Conservation (phyloP, 1,140 invertebrate species). For the Mactra quadrangularis region DNA sequence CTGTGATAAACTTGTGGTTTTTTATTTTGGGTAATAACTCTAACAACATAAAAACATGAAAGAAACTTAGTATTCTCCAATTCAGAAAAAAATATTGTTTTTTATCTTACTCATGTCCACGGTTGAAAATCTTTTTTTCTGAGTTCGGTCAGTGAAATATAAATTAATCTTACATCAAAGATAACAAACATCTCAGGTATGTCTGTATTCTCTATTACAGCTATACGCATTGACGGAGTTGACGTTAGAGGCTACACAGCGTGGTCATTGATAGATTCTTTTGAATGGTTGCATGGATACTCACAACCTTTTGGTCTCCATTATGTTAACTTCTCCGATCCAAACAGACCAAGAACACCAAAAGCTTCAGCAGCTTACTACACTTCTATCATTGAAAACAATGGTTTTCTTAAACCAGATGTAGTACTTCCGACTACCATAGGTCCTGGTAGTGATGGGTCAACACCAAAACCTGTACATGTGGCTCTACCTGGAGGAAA, state of each 20-base stretch:
- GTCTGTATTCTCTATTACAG: conserved; percentile 40
- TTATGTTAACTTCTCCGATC: conserved; percentile 89
- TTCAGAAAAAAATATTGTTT: background rate
- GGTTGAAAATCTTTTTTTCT: too few relatives aligned
- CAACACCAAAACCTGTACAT: background rate
- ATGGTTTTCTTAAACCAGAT: conserved; percentile 67
- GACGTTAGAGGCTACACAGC: conserved; percentile 88
- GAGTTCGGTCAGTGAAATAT: too few relatives aligned
- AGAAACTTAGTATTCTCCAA: too few relatives aligned
- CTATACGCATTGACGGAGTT: conserved; percentile 86
- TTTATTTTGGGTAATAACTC: too few relatives aligned
- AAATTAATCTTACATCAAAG: too few relatives aligned
- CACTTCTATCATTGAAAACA: conserved; percentile 70
- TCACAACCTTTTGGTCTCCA: conserved; percentile 89
- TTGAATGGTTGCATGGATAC: conserved; percentile 89
- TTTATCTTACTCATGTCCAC: too few relatives aligned
- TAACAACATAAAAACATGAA: too few relatives aligned
- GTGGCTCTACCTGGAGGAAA: background rate
- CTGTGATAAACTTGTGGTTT: too few relatives aligned
- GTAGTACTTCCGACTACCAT: background rate
- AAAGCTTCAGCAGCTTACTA: conserved; percentile 87
- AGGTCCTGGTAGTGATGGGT: background rate
- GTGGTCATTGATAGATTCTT: conserved; percentile 92
- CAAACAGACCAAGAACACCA: conserved; percentile 87
- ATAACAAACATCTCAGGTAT: too few relatives aligned